Conservation (phyloP, 2,888 invertebrate genomes). For the Thyatira batis region DNA sequence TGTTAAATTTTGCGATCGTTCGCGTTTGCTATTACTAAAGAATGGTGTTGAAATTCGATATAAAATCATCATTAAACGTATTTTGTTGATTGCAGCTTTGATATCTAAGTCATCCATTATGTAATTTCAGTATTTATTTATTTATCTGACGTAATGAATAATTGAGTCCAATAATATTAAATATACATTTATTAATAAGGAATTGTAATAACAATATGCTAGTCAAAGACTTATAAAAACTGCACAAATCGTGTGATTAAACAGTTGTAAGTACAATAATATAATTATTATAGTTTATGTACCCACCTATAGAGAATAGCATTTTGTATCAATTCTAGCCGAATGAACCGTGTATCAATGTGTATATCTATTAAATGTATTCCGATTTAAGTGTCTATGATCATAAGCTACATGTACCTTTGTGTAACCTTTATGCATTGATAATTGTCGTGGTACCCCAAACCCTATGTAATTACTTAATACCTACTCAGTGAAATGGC, state of each 20-base stretch:
- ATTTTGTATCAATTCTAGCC: neutral
- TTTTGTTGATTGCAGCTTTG: neutral
- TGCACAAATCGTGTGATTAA: neutral
- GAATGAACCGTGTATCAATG: neutral
- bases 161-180: neutral
- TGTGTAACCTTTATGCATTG: neutral
- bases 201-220: constrained; percentile 13
- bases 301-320: neutral
- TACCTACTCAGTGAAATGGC: neutral
- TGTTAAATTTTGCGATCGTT: neutral
- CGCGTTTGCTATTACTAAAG: neutral
- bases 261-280: neutral
- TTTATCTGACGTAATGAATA: neutral
- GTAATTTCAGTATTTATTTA: neutral
- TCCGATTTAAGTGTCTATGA: neutral
- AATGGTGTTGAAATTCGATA: neutral
- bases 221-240: constrained; percentile 17
- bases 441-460: neutral
- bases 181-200: neutral
- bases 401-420: neutral
- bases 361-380: neutral
- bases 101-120: neutral
- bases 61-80: neutral
- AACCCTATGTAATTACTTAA: neutral
- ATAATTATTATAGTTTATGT: neutral